Percentiles rank a stretch among this genome's conserved stretches.
Conservation (phyloP, 1,140 invertebrate genomes). For the Rhyacophila brunnea region DNA sequence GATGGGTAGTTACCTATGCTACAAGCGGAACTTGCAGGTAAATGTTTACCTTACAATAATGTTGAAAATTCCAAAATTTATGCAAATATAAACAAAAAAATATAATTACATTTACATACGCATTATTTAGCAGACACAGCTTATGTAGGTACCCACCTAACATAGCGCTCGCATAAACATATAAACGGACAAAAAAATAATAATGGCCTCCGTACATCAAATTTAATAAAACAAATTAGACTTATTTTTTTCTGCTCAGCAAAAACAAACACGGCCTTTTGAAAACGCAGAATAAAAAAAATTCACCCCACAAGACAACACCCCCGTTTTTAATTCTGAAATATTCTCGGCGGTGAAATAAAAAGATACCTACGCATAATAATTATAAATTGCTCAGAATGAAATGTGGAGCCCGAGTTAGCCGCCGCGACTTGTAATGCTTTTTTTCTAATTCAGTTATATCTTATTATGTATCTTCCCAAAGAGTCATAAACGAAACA, state of each 20-base stretch:
- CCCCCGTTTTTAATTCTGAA: slow-evolving; percentile 33
- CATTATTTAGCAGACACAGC: too few species aligned
- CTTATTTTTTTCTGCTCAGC: slow-evolving; percentile 19
- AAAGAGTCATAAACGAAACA: slow-evolving; percentile 4
- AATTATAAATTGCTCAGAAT: slow-evolving; percentile 29
- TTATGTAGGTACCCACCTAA: too few species aligned
- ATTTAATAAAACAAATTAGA: slow-evolving; percentile 31
- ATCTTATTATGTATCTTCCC: slow-evolving; percentile 9
- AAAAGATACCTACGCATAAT: slow-evolving; percentile 30
- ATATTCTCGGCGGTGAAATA: slow-evolving; percentile 36
- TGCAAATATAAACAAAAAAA: slow-evolving; percentile 6
- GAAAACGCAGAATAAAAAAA: slow-evolving; percentile 21
- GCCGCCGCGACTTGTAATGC: not conserved
- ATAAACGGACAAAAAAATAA: not conserved
- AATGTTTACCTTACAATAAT: not conserved
- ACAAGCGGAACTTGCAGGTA: not conserved
- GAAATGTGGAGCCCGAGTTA: slow-evolving; percentile 21
- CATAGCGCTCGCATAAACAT: not conserved
- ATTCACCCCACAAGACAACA: slow-evolving; percentile 17
- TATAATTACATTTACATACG: not conserved
- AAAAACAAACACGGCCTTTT: slow-evolving; percentile 17
- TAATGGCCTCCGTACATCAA: slow-evolving; percentile 14
- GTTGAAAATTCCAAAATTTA: not conserved
- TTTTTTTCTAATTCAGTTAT: slow-evolving; percentile 8
- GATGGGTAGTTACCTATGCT: too few species aligned